Evolutionary conservation across 1,140 invertebrate species (phyloP).

Genomic region (Teleogryllus occipitalis): DNA sequence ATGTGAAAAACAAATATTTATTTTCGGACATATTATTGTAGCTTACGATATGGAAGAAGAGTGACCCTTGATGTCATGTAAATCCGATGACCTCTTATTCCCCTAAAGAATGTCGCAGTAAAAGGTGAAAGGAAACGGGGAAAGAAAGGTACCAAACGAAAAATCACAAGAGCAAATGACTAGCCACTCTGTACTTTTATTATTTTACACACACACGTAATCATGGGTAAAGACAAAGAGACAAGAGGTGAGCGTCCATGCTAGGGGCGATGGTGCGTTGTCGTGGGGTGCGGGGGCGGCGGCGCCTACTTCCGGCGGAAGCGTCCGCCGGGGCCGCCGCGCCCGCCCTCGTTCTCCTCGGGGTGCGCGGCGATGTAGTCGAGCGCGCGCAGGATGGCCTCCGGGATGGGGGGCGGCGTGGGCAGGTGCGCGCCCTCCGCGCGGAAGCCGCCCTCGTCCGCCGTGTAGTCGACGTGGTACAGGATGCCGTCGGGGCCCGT

Average conservation of each 20-base stretch:
- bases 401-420: conserved; percentile 38
- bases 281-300: no score
- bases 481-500: conserved; percentile 71
- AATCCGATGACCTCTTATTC: no score
- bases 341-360: conserved; percentile 27
- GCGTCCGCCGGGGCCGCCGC: neutral
- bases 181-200: conserved; percentile 2
- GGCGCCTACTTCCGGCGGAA: neutral
- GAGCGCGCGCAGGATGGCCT: conserved; percentile 38
- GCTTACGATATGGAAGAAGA: no score
- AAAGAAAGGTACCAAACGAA: no score
- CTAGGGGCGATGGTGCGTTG: no score
- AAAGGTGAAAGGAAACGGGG: no score
- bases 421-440: conserved; percentile 46
- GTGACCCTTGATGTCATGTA: no score
- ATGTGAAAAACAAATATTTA: no score
- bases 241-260: neutral
- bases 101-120: no score
- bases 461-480: conserved; percentile 61
- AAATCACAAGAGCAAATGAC: neutral
- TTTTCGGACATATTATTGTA: no score
- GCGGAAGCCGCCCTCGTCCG: conserved; percentile 66
- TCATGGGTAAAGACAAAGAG: neutral
- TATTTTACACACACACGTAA: neutral
- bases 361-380: conserved; percentile 18